Base-by-base conservation (phyloP, 2,888 invertebrate species). In the Drosophila conformis region DNA sequence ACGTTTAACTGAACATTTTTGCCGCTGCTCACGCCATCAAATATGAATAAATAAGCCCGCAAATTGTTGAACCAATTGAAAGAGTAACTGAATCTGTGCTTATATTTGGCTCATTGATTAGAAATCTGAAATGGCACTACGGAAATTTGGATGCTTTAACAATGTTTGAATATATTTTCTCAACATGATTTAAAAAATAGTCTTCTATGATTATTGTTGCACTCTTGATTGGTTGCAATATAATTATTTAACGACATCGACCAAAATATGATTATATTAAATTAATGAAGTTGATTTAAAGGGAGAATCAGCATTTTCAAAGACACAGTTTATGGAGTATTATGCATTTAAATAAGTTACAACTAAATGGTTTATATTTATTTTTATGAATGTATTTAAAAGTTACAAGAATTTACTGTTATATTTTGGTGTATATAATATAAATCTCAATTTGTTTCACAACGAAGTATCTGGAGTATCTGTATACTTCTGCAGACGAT, bases 41-140 rank as follows among this genome's bases (percentile, higher is more conserved):
- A 78, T 74, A 74, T 78, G 79, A 66, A 77, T 66, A 77, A 73
- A 73, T 78, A 69, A 74, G 27, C 29, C 58, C 27, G 21, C 53
- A 11, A 61, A 58, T 48, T 36, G 60, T 35, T 10, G 42, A 46
- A 38, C 49, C 29, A 31, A 29, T 56, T 2, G 18, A 56, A 29
- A 11, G 7, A 13, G 27, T 11, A 52, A 46, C 49, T 3, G 57
- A 51, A 27, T 21, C 13, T 3, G 36, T 48, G 38, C 18, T 8
- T 42, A 4, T 18, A 29, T 46, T 35, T 10, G 15, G 29, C n/a
- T 15, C 31, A 48, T 27, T 59, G 59, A 36, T 25, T 25, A 25
- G 46, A 46, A 46, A 46, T 25, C 15, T 8, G 15, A 35, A 36
- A 15, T n/a, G 27, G 13, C n/a, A 13, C 18, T 25, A 4, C 15